Evolutionary conservation across 2,888 invertebrate genomes (phyloP), one percentile per base, ranked within the genome.

Genomic region (Beris morrisii): DNA sequence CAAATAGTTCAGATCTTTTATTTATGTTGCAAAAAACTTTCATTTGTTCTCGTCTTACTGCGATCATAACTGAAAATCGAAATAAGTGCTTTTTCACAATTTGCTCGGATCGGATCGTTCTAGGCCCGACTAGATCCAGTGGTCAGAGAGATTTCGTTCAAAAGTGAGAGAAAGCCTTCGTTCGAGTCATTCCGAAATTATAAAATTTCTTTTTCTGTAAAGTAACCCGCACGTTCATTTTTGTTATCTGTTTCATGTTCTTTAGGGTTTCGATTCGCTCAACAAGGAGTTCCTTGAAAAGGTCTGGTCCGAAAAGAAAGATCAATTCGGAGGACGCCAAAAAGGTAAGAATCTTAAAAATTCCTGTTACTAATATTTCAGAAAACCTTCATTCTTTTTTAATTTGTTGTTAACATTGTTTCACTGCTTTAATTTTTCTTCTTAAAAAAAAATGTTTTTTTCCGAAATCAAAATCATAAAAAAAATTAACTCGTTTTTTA

Each of bases 291-390:
- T 81, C 80, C 82, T 86, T 79, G 95, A 95, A 85, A 93, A 93
- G 84, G 84, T 85, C 79, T 95, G 95, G 95, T 85, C 88, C 76
- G 92, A 93, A 82, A 92, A 89, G 83, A 86, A 89, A 83, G 89
- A 91, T 75, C 92, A 92, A 83, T 94, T 93, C 84, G 88, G 89
- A 80, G 89, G 88, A 83, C 92, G 95, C 81, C 92, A 92, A 84
- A 92, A 92, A 87, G 84, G 93, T 94, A 88, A 87, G 90, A 87
- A 76, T 65, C 64, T 69, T 58, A 58, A 66, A n/a, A 70, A 67
- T 56, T 43, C 46, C 46, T 2, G 45, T 45, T 31, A 11, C 58
- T 59, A 61, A 61, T 38, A 50, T 12, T 53, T 38, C 38, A 38
- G 9, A 7, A 38, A 5, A 9, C 4, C 38, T 43, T 32, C 45